phyloP scores from a whole-genome alignment of 1,140 invertebrate species.

The Sycophaga agraensis region DNA sequence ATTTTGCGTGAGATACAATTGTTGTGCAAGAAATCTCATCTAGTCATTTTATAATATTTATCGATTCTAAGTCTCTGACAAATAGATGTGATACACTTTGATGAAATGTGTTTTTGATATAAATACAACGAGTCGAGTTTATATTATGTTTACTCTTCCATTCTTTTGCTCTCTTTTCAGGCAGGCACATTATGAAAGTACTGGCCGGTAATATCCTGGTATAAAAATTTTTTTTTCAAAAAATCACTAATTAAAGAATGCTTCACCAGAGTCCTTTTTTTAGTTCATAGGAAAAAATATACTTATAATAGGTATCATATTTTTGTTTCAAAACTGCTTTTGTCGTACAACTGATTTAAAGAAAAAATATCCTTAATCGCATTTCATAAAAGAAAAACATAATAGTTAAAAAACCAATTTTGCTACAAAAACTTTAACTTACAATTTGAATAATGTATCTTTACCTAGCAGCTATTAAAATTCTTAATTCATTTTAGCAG shows the following conservation, averaged over 20 bases:
- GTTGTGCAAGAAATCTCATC: conserved; percentile 5
- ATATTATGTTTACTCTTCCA: conserved; percentile 11
- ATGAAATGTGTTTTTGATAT: conserved; percentile 23
- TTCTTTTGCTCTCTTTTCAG: conserved; percentile 15
- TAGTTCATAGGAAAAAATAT: background rate
- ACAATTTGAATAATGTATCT: conserved; percentile 2
- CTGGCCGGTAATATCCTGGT: conserved; percentile 15
- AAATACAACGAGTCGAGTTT: conserved; percentile 21
- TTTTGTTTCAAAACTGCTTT: background rate
- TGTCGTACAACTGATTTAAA: conserved; percentile 17
- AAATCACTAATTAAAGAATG: conserved; percentile 9
- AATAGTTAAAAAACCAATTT: conserved; percentile 6
- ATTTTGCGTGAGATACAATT: conserved; percentile 5
- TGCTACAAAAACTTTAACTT: conserved; percentile 9
- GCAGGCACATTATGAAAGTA: conserved; percentile 31
- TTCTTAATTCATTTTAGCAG: conserved; percentile 15
- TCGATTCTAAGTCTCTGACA: conserved; percentile 19
- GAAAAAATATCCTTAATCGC: background rate
- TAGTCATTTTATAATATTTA: conserved; percentile 20
- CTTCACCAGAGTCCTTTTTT: background rate
- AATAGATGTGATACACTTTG: conserved; percentile 11
- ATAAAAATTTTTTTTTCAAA: background rate
- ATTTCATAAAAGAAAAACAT: conserved; percentile 1
- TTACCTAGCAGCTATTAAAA: conserved; percentile 19
- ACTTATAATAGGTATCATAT: background rate